phyloP scores from a whole-genome alignment of 1,140 invertebrate genomes.

The Drosophila sulfurigaster region DNA sequence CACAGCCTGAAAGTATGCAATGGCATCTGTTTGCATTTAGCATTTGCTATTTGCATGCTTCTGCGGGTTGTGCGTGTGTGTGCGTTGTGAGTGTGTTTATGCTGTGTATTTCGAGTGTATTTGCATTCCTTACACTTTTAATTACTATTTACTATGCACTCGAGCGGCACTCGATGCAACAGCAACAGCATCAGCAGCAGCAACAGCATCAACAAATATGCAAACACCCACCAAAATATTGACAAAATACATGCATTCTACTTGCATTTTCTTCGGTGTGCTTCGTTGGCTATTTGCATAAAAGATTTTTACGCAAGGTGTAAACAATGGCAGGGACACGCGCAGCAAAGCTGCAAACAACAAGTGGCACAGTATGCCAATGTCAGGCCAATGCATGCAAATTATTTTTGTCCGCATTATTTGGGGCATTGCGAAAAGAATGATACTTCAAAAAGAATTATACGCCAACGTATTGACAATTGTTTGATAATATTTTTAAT shows the following conservation, averaged over 20 bases:
- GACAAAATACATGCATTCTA: slow-evolving; percentile 53
- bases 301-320: slow-evolving; percentile 55
- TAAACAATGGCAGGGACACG: slow-evolving; percentile 37
- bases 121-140: slow-evolving; percentile 80
- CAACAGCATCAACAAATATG: slow-evolving; percentile 52
- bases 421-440: slow-evolving; percentile 6
- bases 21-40: slow-evolving; percentile 53
- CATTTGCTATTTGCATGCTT: slow-evolving; percentile 54
- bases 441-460: too few species aligned
- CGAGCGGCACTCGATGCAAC: slow-evolving; percentile 56
- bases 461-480: too few species aligned
- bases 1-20: slow-evolving; percentile 58
- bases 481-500: too few species aligned
- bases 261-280: neutral
- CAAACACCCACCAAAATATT: slow-evolving; percentile 69
- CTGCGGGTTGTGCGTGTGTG: slow-evolving; percentile 2
- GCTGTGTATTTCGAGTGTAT: slow-evolving; percentile 48
- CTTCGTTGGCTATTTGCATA: slow-evolving; percentile 44
- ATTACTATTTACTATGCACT: slow-evolving; percentile 80
- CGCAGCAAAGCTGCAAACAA: neutral
- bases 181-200: slow-evolving; percentile 47
- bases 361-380: slow-evolving; percentile 41
- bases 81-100: neutral
- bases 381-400: slow-evolving; percentile 40
- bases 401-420: slow-evolving; percentile 28